phyloP scores from a whole-genome alignment of 2,888 invertebrate species.

The Idaea aversata region DNA sequence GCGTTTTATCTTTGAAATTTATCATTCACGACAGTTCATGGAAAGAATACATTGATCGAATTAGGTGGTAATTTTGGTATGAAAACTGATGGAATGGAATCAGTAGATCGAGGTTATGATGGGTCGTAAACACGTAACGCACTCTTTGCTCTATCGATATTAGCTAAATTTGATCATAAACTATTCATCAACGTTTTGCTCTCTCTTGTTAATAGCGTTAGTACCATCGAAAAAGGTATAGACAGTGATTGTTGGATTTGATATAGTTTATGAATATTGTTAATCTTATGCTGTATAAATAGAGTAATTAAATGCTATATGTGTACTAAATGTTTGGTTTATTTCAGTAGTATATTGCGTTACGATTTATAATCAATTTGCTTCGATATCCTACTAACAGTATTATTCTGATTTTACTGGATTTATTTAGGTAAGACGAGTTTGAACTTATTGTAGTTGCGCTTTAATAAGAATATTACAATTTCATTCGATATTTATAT shows the following conservation, averaged over 20 bases:
- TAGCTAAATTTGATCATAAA: constrained; percentile 49
- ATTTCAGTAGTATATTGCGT: constrained; percentile 57
- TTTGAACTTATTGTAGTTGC: constrained; percentile 47
- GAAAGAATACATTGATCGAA: constrained; percentile 30
- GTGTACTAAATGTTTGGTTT: constrained; percentile 76
- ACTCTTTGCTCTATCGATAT: constrained; percentile 51
- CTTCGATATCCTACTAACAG: constrained; percentile 52
- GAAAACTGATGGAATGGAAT: constrained; percentile 18
- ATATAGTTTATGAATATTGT: constrained; percentile 81
- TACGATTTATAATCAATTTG: constrained; percentile 41
- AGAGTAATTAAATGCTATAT: constrained; percentile 80
- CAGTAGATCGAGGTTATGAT: constrained; percentile 12
- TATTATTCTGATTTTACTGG: constrained; percentile 48
- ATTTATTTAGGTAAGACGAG: constrained; percentile 67
- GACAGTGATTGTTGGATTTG: constrained; percentile 80
- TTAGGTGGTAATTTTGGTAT: constrained; percentile 21
- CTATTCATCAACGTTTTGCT: constrained; percentile 66
- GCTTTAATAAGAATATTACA: constrained; percentile 49
- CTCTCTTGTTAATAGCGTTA: constrained; percentile 75
- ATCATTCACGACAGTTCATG: constrained; percentile 26
- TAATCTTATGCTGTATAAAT: constrained; percentile 80
- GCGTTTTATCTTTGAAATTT: constrained; percentile 55
- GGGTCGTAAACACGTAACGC: constrained; percentile 38
- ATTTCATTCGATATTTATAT: neutral
- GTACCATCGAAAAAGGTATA: constrained; percentile 75